Evolutionary conservation across 2,113 vertebrate species (phyloP).

Genomic region (Ageneiosus marmoratus): DNA sequence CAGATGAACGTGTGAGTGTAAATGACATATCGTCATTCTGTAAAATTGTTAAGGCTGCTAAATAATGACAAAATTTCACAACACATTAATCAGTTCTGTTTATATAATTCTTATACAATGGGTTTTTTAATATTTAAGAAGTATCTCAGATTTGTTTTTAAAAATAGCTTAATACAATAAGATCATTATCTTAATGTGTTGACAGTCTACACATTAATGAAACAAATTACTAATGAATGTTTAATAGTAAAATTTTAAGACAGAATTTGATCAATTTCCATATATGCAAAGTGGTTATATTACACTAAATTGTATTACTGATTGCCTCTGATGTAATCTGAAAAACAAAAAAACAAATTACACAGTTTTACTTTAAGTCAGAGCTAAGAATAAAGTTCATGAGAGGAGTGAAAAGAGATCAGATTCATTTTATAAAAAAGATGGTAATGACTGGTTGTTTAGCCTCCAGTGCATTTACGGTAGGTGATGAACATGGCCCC

Average conservation of each 20-base stretch:
- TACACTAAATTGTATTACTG: no score
- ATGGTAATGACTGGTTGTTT: not conserved
- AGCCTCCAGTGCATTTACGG: conserved; percentile 30
- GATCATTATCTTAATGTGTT: no score
- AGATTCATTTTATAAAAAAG: not conserved
- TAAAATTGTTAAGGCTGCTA: not conserved
- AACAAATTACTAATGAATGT: no score
- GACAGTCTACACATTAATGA: no score
- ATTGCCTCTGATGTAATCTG: no score
- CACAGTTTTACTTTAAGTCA: not conserved
- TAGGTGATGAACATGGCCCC: conserved; percentile 28
- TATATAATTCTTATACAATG: not conserved
- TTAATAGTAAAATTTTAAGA: no score
- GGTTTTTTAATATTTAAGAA: no score
- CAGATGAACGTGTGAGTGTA: not conserved
- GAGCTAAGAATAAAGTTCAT: not conserved
- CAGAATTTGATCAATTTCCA: no score
- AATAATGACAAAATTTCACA: not conserved
- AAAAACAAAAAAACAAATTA: no score
- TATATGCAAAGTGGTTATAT: no score
- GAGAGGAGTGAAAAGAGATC: not conserved
- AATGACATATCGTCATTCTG: not conserved
- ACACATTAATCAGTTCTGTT: not conserved
- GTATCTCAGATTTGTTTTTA: no score
- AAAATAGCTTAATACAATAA: no score